Conservation (phyloP, 2,888 invertebrate genomes). For the Drosophila nr. perissopoda region DNA sequence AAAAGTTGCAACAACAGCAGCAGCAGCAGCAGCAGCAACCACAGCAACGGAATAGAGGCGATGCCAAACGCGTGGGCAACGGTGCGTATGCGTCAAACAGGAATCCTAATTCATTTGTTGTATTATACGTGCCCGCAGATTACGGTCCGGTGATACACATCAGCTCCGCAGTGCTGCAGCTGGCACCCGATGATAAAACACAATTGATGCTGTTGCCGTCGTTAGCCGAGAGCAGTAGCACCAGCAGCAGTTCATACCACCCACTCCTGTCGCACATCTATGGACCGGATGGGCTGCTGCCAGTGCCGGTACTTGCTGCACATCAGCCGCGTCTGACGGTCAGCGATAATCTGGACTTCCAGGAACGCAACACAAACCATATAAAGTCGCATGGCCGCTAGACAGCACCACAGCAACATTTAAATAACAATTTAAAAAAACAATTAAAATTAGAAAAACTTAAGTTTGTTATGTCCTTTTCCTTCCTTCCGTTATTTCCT, state of each 20-base stretch:
- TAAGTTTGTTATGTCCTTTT: not conserved
- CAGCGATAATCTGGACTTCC: conserved; percentile 62
- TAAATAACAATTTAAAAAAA: not conserved
- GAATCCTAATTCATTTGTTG: not conserved
- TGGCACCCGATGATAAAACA: conserved; percentile 38
- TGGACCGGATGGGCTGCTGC: conserved; percentile 10
- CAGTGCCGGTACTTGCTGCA: not conserved
- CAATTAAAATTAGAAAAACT: not conserved
- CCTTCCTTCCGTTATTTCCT: not conserved
- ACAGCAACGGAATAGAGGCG: not conserved
- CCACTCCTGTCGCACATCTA: conserved; percentile 35
- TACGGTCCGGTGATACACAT: conserved; percentile 70
- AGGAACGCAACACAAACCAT: not conserved
- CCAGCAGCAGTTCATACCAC: conserved; percentile 2
- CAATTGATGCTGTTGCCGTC: conserved; percentile 56
- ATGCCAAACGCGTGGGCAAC: conserved; percentile 29
- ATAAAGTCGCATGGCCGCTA: conserved; percentile 48
- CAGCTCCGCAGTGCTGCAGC: conserved; percentile 70
- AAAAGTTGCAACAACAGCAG: not conserved
- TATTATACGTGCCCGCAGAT: conserved; percentile 36
- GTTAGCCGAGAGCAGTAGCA: conserved; percentile 4
- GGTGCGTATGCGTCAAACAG: conserved; percentile 51
- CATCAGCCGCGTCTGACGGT: conserved; percentile 31
- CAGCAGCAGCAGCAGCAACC: not conserved
- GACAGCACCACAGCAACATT: not conserved